phyloP scores from a whole-genome alignment of 2,888 invertebrate genomes.

The Asteroscopus sphinx region DNA sequence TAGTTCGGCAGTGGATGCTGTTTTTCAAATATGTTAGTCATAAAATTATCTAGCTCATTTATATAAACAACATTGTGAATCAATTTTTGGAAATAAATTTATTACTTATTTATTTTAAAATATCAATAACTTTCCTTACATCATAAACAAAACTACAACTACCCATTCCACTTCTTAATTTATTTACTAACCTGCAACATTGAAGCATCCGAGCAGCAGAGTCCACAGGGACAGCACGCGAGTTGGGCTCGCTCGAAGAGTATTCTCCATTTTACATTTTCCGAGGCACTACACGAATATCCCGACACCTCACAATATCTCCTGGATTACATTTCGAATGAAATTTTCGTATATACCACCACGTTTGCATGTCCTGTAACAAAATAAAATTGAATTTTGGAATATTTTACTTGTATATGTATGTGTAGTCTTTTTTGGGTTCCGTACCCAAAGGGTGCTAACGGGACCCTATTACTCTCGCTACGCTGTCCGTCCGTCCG shows the following conservation, averaged over 20 bases:
- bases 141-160: neutral
- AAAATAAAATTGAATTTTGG: constrained; percentile 38
- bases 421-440: too few relatives aligned
- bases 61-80: too few relatives aligned
- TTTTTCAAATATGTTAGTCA: too few relatives aligned
- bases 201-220: constrained; percentile 78
- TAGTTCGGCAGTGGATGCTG: too few relatives aligned
- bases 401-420: too few relatives aligned
- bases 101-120: too few relatives aligned
- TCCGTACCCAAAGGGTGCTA: too few relatives aligned
- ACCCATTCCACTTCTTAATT: constrained; percentile 7
- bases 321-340: constrained; percentile 69
- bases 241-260: constrained; percentile 69
- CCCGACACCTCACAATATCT: constrained; percentile 62
- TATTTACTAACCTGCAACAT: constrained; percentile 76
- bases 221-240: constrained; percentile 79
- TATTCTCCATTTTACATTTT: constrained; percentile 79
- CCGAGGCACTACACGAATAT: constrained; percentile 52
- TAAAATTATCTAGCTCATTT: too few relatives aligned
- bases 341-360: constrained; percentile 51
- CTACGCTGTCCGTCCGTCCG: too few relatives aligned
- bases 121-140: neutral
- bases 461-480: too few relatives aligned
- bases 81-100: too few relatives aligned
- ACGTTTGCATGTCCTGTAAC: constrained; percentile 51